Evolutionary conservation across 64 coral and sea anemone species (phyloP), one percentile per base, ranked within the genome.

Genomic region (Astreopora myriophthalma): DNA sequence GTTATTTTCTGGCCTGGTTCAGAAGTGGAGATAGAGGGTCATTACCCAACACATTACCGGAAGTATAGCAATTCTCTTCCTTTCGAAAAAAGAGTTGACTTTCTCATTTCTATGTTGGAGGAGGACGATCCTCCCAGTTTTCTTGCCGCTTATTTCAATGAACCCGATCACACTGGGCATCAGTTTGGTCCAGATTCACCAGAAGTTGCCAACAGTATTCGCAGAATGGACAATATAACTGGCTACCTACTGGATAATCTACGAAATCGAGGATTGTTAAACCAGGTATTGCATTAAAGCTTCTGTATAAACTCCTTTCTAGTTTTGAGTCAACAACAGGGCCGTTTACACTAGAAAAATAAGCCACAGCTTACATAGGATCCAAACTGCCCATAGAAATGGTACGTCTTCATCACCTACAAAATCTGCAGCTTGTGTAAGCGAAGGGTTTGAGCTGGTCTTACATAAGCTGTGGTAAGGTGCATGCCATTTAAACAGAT

Each of bases 1-100:
- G 78, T 78, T 34, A 80, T 96, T 3, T 96, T 94, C 58, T 96
- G 95, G 95, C 95, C 95, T 16, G 95, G 95, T 1, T 96, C 95
- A 28, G 48, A 89, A 22, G 91, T 93, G 29, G 23, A 79, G 73
- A 91, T 95, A 60, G 44, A 65, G 58, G 93, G 88, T 0, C 46
- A 87, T 11, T 87, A 91, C n/a, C 93, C 93, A 0, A 89, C 88
- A 2, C 65, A 87, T 58, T 95, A 61, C 65, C 1, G 62, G 11
- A 52, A 76, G 2, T 96, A 96, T 14, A 23, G 93, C 24, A 16
- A 17, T 10, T 46, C 37, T 5, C 58, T 93, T 10, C 34, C 90
- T 79, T 92, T 88, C 49, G 48, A 86, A 39, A 58, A 78, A 30
- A 89, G 95, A 62, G 86, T 96, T 8, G 86, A 96, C 27, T 85